These are phyloP conservation scores for Aix galericulata DNA, from an alignment of 2,113 vertebrate genomes.

Conservation along the genomic window DNA sequence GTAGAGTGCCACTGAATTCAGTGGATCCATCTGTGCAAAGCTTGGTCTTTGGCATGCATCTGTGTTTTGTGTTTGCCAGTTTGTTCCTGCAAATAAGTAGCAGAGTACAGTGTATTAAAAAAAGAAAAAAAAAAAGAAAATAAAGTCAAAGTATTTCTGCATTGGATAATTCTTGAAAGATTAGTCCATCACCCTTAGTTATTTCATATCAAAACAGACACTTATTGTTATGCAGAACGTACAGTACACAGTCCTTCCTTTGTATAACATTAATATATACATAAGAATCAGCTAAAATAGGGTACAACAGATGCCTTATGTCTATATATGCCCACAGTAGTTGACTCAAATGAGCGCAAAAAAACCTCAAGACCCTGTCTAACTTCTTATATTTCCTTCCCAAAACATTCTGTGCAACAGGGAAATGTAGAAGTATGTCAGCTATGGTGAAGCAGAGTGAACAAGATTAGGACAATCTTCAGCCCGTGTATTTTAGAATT, in stretches of 20 bases:
- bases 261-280: neutral
- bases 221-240: neutral
- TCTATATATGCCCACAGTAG: neutral
- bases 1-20: neutral
- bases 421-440: neutral
- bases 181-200: neutral
- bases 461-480: neutral
- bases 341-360: neutral
- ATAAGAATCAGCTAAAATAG: neutral
- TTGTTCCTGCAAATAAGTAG: neutral
- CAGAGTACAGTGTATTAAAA: neutral
- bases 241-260: neutral
- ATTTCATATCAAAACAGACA: neutral
- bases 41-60: neutral
- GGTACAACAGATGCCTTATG: neutral
- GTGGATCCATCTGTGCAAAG: neutral
- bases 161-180: neutral
- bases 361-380: neutral
- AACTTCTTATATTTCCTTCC: neutral
- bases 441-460: neutral
- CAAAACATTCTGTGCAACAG: neutral
- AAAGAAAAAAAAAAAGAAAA: no score
- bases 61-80: neutral
- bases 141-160: neutral
- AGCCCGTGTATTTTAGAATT: neutral